These are phyloP conservation scores for Dicycla oo DNA, from an alignment of 2,888 invertebrate genomes.

Conservation along the genomic window DNA sequence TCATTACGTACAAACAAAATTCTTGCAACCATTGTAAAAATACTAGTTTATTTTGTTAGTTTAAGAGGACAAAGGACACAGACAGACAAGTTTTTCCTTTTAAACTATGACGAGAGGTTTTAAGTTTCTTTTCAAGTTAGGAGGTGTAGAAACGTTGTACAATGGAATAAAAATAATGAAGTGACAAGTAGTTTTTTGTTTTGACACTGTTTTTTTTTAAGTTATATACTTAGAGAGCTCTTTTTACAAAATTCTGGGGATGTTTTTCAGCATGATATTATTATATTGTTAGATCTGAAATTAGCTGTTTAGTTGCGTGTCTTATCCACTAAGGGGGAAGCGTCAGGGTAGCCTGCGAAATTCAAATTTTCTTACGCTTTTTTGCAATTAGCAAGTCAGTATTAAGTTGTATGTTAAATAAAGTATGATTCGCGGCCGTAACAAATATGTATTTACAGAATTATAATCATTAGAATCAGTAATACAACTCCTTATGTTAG, in stretches of 20 bases:
- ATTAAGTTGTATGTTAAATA: no score
- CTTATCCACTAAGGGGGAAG: no score
- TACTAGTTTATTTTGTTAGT: conserved; percentile 45
- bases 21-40: conserved; percentile 50
- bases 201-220: not conserved
- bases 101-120: conserved; percentile 40
- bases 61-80: conserved; percentile 28
- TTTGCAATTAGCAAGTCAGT: no score
- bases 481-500: no score
- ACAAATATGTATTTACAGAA: no score
- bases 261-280: not conserved
- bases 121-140: conserved; percentile 49
- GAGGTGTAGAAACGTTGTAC: conserved; percentile 5
- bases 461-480: no score
- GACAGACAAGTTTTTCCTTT: conserved; percentile 36
- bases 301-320: no score
- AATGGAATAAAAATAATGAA: conserved; percentile 38
- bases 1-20: conserved; percentile 42
- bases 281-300: no score
- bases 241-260: not conserved
- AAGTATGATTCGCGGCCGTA: no score
- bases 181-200: conserved; percentile 4
- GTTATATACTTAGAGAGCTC: not conserved
- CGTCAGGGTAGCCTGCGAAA: no score
- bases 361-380: no score